Conservation (phyloP, 1,140 invertebrate species). For the Caenorhabditis inopinata region DNA sequence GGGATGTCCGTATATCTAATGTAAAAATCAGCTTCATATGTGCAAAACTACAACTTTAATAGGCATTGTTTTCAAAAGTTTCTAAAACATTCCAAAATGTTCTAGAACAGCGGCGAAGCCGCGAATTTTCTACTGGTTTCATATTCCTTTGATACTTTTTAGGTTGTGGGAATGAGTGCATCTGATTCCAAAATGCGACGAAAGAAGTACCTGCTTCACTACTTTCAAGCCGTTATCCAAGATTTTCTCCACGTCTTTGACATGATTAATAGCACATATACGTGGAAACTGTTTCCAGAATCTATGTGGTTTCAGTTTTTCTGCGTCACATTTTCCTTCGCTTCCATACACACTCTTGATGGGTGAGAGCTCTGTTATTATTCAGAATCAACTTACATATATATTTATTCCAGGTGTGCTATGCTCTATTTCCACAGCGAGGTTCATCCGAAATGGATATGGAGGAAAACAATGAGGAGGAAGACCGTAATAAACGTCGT, state of each 20-base stretch:
- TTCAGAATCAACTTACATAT: too few relatives aligned
- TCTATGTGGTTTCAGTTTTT: neutral
- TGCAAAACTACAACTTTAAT: too few relatives aligned
- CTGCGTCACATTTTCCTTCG: neutral
- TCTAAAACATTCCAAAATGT: too few relatives aligned
- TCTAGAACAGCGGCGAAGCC: too few relatives aligned
- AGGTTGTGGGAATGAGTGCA: neutral
- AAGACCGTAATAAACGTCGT: too few relatives aligned
- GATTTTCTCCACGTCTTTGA: constrained; percentile 9
- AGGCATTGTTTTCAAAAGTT: too few relatives aligned
- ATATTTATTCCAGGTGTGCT: neutral
- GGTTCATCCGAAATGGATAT: neutral
- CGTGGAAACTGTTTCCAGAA: too few relatives aligned
- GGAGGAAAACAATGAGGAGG: neutral
- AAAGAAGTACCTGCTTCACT: neutral
- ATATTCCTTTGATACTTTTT: neutral
- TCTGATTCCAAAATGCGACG: neutral
- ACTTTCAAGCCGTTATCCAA: neutral
- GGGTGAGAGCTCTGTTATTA: too few relatives aligned
- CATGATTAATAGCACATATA: constrained; percentile 21
- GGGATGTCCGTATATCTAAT: too few relatives aligned
- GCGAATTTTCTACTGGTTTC: neutral
- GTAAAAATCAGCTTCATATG: too few relatives aligned
- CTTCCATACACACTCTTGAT: neutral
- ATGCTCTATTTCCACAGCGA: constrained; percentile 16